Evolutionary conservation across 2,797 vertebrate species (phyloP), one percentile per base, ranked within the genome.

Genomic region (Coccyzus lansbergi): DNA sequence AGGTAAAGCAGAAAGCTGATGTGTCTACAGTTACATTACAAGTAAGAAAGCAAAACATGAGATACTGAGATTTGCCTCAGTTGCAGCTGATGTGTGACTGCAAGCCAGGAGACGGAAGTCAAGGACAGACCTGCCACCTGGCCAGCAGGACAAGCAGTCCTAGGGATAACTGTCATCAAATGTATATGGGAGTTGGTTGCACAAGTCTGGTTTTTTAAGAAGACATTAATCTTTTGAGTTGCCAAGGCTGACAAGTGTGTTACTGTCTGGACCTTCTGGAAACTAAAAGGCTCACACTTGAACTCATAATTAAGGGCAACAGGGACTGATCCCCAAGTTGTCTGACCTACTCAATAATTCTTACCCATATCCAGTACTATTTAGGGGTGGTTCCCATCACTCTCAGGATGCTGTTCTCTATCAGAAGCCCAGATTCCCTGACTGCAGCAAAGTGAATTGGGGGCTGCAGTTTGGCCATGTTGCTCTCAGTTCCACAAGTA

Each of bases 71-170:
- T 14, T 51, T 52, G 77, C 21, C 67, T 1, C 1, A 76, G 55
- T 59, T 84, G 81, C 69, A 72, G 34, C 38, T 7, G 13, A 63
- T 40, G 33, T 9, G 51, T 72, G 29, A 25, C 28, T 31, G 74
- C 26, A 51, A 63, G 29, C 12, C 51, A 34, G 36, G 64, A 87
- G 28, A 22, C 4, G 4, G 21, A 8, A 42, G 48, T 29, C 49
- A 14, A 81, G 52, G 59, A 62, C 42, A 63, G 28, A 85, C 9
- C 28, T 55, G 19, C 11, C 63, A 33, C 5, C 0, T 6, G 22
- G 11, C 28, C 1, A 0, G 48, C 19, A 75, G 34, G 33, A 44
- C 0, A 1, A 76, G 12, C 10, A 24, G 22, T 60, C 38, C 48
- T 5, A 0, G 15, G 25, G 16, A 25, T 21, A n/a, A n/a, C n/a